A percentile compares a stretch with the other conserved stretches of the same genome.
phyloP scores from a whole-genome alignment of 1,140 invertebrate species.

The Papilio helenus region DNA sequence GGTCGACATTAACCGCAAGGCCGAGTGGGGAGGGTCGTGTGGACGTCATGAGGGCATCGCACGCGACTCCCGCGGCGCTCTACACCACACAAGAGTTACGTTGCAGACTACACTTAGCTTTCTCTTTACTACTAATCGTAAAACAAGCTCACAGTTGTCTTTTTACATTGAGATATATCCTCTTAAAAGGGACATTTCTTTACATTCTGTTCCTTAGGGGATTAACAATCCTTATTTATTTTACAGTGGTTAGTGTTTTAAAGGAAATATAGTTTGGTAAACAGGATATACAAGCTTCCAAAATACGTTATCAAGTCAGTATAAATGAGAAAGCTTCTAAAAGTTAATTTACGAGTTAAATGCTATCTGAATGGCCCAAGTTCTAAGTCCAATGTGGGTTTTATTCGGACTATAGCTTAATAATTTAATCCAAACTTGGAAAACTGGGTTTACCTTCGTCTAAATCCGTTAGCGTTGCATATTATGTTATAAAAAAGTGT shows the following conservation, averaged over 20 bases:
- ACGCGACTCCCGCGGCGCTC: constrained; percentile 61
- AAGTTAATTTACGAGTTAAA: no score
- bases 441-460: neutral
- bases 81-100: constrained; percentile 29
- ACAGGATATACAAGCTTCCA: neutral
- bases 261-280: neutral
- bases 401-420: neutral
- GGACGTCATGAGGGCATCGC: constrained; percentile 64
- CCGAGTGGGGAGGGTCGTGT: constrained; percentile 61
- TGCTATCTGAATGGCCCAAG: no score
- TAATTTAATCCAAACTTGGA: neutral
- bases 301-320: no score
- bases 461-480: neutral
- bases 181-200: constrained; percentile 2
- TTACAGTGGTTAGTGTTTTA: neutral
- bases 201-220: neutral
- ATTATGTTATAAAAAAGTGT: neutral
- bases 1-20: constrained; percentile 67
- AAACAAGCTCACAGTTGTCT: constrained; percentile 26
- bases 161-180: constrained; percentile 4
- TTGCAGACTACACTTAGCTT: constrained; percentile 30
- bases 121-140: constrained; percentile 34
- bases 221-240: neutral
- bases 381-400: no score
- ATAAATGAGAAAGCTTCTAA: neutral